phyloP scores from a whole-genome alignment of 2,113 vertebrate genomes.

The Rhea americana region DNA sequence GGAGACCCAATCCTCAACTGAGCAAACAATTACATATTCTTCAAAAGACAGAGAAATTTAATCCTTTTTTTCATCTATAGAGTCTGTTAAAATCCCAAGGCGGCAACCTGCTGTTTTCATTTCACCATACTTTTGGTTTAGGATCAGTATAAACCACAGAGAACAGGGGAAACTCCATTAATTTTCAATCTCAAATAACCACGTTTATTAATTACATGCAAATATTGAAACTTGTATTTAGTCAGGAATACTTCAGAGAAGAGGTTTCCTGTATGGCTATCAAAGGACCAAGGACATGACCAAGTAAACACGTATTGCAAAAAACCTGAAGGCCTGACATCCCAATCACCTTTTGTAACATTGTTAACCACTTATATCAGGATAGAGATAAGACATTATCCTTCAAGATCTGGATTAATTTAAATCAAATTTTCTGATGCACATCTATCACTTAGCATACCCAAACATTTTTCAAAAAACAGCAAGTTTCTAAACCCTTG shows the following conservation, averaged over 20 bases:
- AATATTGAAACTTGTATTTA: not conserved
- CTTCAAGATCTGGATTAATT: not conserved
- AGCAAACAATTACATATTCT: not conserved
- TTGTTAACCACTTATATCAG: not conserved
- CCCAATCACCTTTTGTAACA: not conserved
- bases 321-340: not conserved
- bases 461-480: not conserved
- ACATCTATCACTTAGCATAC: not conserved
- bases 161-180: not conserved
- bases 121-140: not conserved
- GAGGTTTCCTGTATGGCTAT: not conserved
- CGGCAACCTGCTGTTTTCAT: not conserved
- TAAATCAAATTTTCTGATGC: not conserved
- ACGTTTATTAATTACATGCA: not conserved
- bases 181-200: not conserved
- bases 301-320: not conserved
- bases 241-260: not conserved
- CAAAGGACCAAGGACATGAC: not conserved
- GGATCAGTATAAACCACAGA: not conserved
- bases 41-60: not conserved
- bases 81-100: not conserved
- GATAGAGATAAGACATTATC: not conserved
- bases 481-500: not conserved
- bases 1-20: not conserved
- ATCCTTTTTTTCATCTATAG: fast-evolving